phyloP scores from a whole-genome alignment of 1,140 invertebrate species.

The Lasioglossum albipes region DNA sequence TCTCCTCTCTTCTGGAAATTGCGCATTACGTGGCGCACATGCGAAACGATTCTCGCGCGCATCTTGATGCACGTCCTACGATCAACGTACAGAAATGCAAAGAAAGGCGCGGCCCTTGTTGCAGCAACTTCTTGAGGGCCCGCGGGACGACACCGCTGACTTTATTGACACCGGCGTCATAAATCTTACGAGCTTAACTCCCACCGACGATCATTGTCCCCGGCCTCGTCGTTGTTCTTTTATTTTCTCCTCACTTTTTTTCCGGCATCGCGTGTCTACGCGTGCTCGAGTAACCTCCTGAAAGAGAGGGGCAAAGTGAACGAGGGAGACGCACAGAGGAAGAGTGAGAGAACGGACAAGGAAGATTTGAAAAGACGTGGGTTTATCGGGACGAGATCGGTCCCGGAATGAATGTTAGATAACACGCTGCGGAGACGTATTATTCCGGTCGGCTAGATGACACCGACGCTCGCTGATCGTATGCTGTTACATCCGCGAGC shows the following conservation, averaged over 20 bases:
- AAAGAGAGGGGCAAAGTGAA: not conserved
- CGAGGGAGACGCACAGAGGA: too few relatives aligned
- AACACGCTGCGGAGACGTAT: not conserved
- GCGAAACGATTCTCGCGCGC: constrained; percentile 22
- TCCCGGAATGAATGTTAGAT: not conserved
- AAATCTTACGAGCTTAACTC: constrained; percentile 60
- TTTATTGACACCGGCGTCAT: constrained; percentile 61
- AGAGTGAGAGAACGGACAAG: too few relatives aligned
- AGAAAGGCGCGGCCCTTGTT: constrained; percentile 31
- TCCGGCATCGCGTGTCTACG: constrained; percentile 3
- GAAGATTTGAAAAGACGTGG: not conserved
- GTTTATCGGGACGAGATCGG: not conserved
- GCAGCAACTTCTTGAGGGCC: constrained; percentile 19
- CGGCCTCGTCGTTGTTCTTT: constrained; percentile 1
- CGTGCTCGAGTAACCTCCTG: constrained; percentile 15
- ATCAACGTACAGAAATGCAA: constrained; percentile 45
- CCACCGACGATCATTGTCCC: constrained; percentile 52
- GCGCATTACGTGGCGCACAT: constrained; percentile 33
- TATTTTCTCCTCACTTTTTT: constrained; percentile 1
- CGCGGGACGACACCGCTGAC: constrained; percentile 41
- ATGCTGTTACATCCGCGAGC: not conserved
- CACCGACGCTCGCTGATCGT: not conserved
- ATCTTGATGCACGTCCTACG: constrained; percentile 27
- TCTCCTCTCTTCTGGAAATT: constrained; percentile 47
- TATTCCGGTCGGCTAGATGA: not conserved